Evolutionary conservation across 2,113 vertebrate genomes (phyloP).

Genomic region (Stictonetta naevosa): DNA sequence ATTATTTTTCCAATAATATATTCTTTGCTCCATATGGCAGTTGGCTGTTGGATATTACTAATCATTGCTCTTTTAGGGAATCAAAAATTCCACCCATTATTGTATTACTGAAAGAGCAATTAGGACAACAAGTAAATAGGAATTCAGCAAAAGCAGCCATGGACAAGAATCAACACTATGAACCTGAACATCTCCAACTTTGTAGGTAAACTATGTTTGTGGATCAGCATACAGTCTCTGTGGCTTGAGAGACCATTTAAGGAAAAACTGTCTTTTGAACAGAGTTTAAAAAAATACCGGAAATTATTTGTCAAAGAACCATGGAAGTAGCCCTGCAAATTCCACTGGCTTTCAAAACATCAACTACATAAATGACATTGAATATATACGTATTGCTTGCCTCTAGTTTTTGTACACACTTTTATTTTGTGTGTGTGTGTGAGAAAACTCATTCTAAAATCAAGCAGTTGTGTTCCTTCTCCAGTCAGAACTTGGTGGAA

Average conservation of each 20-base stretch:
- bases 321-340: neutral
- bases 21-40: neutral
- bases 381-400: neutral
- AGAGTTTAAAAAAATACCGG: neutral
- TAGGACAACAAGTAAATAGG: neutral
- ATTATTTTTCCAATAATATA: neutral
- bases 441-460: conserved; percentile 13
- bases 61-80: neutral
- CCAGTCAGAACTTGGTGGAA: neutral
- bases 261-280: neutral
- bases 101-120: neutral
- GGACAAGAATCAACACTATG: neutral
- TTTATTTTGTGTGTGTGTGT: neutral
- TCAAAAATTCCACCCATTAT: neutral
- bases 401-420: neutral
- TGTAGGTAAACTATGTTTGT: neutral
- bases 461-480: neutral
- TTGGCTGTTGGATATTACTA: neutral
- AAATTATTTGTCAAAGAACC: neutral
- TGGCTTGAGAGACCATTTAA: neutral
- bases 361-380: neutral
- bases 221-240: neutral
- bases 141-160: neutral
- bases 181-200: neutral
- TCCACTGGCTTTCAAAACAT: neutral